Evolutionary conservation across 2,113 vertebrate genomes (phyloP).

Genomic region (Girardinichthys multiradiatus): DNA sequence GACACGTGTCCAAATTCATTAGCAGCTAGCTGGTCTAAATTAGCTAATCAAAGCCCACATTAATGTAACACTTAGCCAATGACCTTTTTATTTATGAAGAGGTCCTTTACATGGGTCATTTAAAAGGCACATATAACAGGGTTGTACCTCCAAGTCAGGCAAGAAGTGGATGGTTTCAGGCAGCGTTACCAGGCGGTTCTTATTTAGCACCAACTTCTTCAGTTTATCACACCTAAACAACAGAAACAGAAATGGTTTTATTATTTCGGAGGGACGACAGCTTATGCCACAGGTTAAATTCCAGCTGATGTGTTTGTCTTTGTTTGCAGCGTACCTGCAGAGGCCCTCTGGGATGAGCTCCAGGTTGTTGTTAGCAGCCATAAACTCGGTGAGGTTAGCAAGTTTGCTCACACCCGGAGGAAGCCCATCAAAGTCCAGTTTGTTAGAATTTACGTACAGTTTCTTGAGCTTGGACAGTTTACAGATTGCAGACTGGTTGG

Average conservation of each 20-base stretch:
- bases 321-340: slow-evolving; percentile 84
- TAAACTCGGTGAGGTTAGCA: slow-evolving; percentile 90
- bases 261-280: no score
- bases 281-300: no score
- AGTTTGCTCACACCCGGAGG: slow-evolving; percentile 95
- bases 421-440: slow-evolving; percentile 95
- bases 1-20: no score
- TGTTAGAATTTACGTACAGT: slow-evolving; percentile 96
- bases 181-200: slow-evolving; percentile 94
- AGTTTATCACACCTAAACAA: slow-evolving; percentile 89
- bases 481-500: slow-evolving; percentile 90
- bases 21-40: background rate
- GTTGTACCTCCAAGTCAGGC: slow-evolving; percentile 87
- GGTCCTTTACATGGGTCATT: background rate
- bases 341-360: slow-evolving; percentile 96
- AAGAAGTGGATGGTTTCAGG: slow-evolving; percentile 95
- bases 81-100: background rate
- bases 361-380: slow-evolving; percentile 97
- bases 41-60: background rate
- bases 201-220: slow-evolving; percentile 94
- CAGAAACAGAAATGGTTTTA: background rate
- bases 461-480: slow-evolving; percentile 96
- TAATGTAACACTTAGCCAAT: background rate
- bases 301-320: background rate
- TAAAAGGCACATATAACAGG: background rate